phyloP scores from a whole-genome alignment of 2,113 vertebrate genomes.

The Poeciliopsis turrubarensis region DNA sequence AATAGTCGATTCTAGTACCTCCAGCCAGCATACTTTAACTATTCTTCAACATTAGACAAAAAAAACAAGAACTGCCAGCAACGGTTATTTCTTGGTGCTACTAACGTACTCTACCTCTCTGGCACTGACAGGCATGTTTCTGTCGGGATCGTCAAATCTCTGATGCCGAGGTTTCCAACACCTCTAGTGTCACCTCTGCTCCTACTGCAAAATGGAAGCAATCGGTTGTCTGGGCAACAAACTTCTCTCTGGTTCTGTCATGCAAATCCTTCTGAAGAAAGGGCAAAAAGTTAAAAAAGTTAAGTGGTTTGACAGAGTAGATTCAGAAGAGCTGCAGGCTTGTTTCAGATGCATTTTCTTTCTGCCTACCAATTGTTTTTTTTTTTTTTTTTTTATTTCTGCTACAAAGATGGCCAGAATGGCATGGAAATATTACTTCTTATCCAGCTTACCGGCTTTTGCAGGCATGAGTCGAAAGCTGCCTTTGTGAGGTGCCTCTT shows the following conservation, averaged over 20 bases:
- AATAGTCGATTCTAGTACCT: constrained; percentile 33
- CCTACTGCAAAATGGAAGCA: constrained; percentile 75
- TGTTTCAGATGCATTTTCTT: constrained; percentile 39
- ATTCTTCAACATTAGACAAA: constrained; percentile 19
- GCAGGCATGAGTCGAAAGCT: constrained; percentile 2
- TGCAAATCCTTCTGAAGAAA: constrained; percentile 74
- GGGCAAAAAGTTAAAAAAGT: constrained; percentile 75
- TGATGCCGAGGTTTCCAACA: constrained; percentile 69
- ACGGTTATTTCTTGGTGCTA: constrained; percentile 31
- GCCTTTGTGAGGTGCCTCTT: constrained; percentile 19
- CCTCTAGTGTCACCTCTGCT: constrained; percentile 75
- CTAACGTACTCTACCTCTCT: constrained; percentile 50
- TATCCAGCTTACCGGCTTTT: constrained; percentile 29
- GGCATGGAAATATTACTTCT: constrained; percentile 24
- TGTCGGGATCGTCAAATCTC: constrained; percentile 66
- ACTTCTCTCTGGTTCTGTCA: constrained; percentile 74
- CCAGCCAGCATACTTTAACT: constrained; percentile 24
- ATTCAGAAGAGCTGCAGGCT: constrained; percentile 54
- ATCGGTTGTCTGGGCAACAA: constrained; percentile 79
- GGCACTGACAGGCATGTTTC: constrained; percentile 63
- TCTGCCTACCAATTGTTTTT: constrained; percentile 16
- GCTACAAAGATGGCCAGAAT: constrained; percentile 29
- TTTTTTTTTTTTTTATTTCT: constrained; percentile 39
- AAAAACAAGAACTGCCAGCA: constrained; percentile 37
- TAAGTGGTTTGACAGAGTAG: constrained; percentile 52